phyloP scores from a whole-genome alignment of 35 echinoderm and acorn worm genomes.

The Anneissia japonica region DNA sequence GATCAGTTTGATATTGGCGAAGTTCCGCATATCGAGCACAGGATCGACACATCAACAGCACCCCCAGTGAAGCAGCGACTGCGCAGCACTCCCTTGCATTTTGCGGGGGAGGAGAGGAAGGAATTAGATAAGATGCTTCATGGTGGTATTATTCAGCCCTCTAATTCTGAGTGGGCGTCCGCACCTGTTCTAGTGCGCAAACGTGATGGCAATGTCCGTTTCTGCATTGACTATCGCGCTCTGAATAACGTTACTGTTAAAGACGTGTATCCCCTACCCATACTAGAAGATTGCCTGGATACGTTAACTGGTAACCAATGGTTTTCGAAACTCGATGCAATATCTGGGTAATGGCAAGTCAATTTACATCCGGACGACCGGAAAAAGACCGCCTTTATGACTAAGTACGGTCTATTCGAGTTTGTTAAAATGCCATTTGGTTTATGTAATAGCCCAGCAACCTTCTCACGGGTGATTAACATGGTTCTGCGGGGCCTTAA shows the following conservation, averaged over 20 bases:
- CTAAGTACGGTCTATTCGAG: constrained; percentile 7
- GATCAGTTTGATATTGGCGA: constrained; percentile 23
- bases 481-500: neutral
- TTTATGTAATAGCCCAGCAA: constrained; percentile 41
- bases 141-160: constrained; percentile 20
- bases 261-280: constrained; percentile 31
- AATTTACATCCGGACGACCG: neutral
- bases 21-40: constrained; percentile 11
- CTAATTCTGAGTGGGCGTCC: constrained; percentile 32
- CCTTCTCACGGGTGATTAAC: constrained; percentile 13
- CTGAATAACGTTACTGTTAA: constrained; percentile 20
- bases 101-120: constrained; percentile 20
- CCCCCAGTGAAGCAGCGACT: constrained; percentile 23
- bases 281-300: constrained; percentile 47
- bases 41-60: constrained; percentile 26
- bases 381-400: constrained; percentile 36
- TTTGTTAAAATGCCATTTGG: constrained; percentile 48
- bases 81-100: constrained; percentile 14
- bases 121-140: neutral
- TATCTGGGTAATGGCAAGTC: constrained; percentile 15
- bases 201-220: constrained; percentile 1
- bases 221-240: constrained; percentile 25
- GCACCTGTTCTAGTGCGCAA: constrained; percentile 5
- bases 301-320: constrained; percentile 4
- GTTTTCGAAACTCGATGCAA: constrained; percentile 28